These are phyloP conservation scores for Ahaetulla prasina DNA, from an alignment of 2,113 vertebrate species.

Conservation along the genomic window DNA sequence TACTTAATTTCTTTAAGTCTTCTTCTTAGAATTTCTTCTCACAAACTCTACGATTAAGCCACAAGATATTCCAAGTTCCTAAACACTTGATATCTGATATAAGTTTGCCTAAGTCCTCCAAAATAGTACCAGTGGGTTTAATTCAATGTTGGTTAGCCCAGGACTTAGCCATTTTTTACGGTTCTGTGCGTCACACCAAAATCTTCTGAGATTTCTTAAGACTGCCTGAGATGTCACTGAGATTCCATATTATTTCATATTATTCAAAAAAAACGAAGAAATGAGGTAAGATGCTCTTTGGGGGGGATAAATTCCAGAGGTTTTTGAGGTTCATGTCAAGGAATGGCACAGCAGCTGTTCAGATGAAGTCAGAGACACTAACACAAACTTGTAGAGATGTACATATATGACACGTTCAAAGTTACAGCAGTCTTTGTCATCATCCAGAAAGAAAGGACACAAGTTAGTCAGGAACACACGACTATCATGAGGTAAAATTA, in stretches of 20 bases:
- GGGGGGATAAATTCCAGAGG: background rate
- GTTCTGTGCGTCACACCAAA: background rate
- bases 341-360: too few relatives aligned
- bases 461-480: background rate
- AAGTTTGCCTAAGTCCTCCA: background rate
- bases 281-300: background rate
- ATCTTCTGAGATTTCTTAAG: background rate
- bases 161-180: background rate
- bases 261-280: background rate
- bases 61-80: background rate
- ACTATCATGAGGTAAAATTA: background rate
- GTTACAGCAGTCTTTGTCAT: too few relatives aligned
- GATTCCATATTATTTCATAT: background rate
- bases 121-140: background rate
- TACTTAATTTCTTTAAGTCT: too few relatives aligned
- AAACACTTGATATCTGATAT: background rate
- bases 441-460: too few relatives aligned
- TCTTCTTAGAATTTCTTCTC: background rate
- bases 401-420: too few relatives aligned
- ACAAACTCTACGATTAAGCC: background rate
- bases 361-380: too few relatives aligned
- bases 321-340: background rate
- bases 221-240: background rate
- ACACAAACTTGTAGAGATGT: too few relatives aligned
- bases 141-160: background rate